Evolutionary conservation across 2,888 invertebrate species (phyloP).

Genomic region (Leptopilina syphax): DNA sequence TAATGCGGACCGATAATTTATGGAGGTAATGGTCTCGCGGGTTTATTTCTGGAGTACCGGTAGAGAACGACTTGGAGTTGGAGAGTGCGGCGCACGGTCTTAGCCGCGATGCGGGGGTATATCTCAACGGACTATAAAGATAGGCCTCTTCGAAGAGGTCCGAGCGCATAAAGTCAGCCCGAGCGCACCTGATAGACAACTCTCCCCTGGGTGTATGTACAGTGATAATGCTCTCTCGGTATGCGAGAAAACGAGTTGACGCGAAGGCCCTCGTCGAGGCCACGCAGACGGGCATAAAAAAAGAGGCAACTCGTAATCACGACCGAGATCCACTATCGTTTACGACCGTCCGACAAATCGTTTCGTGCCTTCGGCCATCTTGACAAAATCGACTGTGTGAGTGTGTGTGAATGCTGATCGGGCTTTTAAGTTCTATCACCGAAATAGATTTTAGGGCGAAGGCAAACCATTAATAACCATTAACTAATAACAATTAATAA

Average conservation of each 20-base stretch:
- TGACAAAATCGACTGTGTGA: conserved; percentile 36
- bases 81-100: conserved; percentile 46
- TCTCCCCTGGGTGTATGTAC: conserved; percentile 43
- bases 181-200: conserved; percentile 63
- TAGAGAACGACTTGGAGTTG: conserved; percentile 12
- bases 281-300: conserved; percentile 1
- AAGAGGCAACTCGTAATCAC: conserved; percentile 50
- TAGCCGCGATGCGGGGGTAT: conserved; percentile 65
- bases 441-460: too few relatives aligned
- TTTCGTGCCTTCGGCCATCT: conserved; percentile 41
- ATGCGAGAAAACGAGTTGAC: conserved; percentile 49
- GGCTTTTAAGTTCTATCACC: too few relatives aligned
- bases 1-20: conserved; percentile 31
- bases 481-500: too few relatives aligned
- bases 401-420: not conserved
- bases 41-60: conserved; percentile 37
- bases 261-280: conserved; percentile 30
- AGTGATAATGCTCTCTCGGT: conserved; percentile 44
- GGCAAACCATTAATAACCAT: too few relatives aligned
- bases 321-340: conserved; percentile 46
- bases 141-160: conserved; percentile 55
- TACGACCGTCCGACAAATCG: conserved; percentile 43
- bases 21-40: conserved; percentile 30
- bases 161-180: conserved; percentile 58
- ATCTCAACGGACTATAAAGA: conserved; percentile 64